Base-by-base conservation (phyloP, 2,113 vertebrate species). In the Odontesthes bonariensis region DNA sequence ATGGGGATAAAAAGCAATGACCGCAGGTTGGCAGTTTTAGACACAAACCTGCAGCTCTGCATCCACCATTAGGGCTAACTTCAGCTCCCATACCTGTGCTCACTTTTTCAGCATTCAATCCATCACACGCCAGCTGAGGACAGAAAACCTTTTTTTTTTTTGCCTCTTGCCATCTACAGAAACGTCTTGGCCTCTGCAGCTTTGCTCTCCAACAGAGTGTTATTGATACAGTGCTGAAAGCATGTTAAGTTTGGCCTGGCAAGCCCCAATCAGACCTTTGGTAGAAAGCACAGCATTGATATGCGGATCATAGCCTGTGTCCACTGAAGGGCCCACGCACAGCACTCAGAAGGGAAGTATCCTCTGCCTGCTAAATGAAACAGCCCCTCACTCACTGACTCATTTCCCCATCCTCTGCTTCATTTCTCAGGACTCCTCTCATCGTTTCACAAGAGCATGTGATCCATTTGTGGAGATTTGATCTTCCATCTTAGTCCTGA, bases 341-440 rank as follows among this genome's bases (percentile, higher is more conserved):
- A 42, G 57, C 64, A 66, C 69, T 38, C 14, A 40, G 69, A 72
- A 65, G 75, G 83, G 86, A 88, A 83, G 82, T 74, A 73, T 87
- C 90, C 73, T 77, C 85, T 83, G 87, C 73, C 80, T 85, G 85
- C 86, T 84, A 85, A 90, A 87, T 62, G 17, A 85, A 83, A 73
- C 74, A 33, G 75, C 79, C 54, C 27, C 19, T 58, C 27, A 54
- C 72, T 57, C 44, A 33, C 17, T 4, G 64, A 62, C 62, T 88
- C 70, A 51, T 44, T 66, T 77, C 59, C 19, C 52, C 58, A 69
- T 33, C 63, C 64, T 64, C 58, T 14, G 10, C 54, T 69, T 55
- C 40, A 19, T 52, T 44, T 60, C 69, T 57, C 8, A 51, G 11
- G 57, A 69, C 10, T 62, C 27, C 35, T 52, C 32, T 20, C n/a